Evolutionary conservation across 2,113 vertebrate genomes (phyloP).

Genomic region (Mystacornis crossleyi): DNA sequence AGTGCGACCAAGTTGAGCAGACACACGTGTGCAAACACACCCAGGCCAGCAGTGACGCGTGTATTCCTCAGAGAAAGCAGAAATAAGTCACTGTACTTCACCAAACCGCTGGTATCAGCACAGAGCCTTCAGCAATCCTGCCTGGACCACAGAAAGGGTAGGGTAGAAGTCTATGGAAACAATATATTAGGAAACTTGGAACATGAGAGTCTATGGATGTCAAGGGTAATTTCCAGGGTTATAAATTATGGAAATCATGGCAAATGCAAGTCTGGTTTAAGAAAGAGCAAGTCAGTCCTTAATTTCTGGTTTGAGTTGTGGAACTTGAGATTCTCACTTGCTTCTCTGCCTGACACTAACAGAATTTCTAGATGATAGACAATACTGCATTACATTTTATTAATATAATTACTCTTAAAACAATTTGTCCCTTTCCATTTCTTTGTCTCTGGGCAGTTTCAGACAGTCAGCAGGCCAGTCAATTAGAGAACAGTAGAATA

Average conservation of each 20-base stretch:
- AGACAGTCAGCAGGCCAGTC: neutral
- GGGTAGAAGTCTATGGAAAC: neutral
- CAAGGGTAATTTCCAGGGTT: conserved; percentile 42
- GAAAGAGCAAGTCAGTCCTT: neutral
- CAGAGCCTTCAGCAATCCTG: neutral
- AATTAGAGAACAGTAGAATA: neutral
- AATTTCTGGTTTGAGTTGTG: neutral
- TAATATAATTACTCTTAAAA: conserved; percentile 14
- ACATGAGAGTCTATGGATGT: neutral
- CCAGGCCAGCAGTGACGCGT: neutral
- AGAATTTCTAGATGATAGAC: neutral
- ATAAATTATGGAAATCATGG: conserved; percentile 8
- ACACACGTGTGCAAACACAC: neutral
- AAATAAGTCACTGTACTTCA: neutral
- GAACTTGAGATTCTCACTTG: neutral
- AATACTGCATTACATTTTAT: neutral
- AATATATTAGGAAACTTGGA: conserved; percentile 9
- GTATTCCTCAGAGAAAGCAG: neutral
- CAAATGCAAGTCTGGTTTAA: conserved; percentile 7
- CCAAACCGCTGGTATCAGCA: conserved; percentile 18
- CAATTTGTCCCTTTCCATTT: conserved; percentile 13
- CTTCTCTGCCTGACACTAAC: neutral
- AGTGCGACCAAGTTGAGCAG: neutral
- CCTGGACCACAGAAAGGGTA: neutral
- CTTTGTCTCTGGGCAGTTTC: neutral